Evolutionary conservation across 2,797 vertebrate genomes (phyloP).

Genomic region (Nyctalus aviator): DNA sequence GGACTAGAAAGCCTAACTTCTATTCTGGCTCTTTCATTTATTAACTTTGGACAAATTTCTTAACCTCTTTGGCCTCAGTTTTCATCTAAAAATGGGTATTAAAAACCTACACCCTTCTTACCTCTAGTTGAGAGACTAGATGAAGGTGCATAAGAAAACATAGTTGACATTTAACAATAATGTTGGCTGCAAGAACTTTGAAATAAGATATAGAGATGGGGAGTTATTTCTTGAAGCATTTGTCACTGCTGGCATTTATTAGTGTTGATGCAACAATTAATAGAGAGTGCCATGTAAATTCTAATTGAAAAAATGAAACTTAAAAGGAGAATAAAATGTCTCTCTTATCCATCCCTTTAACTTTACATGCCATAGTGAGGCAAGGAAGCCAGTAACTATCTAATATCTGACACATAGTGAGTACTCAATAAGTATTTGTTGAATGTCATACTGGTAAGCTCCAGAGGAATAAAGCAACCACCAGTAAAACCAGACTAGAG

Average conservation of each 20-base stretch:
- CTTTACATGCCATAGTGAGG: neutral
- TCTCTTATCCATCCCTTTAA: neutral
- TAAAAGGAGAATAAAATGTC: neutral
- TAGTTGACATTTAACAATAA: neutral
- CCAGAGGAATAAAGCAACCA: neutral
- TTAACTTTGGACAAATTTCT: constrained; percentile 40
- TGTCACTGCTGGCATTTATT: neutral
- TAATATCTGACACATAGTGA: neutral
- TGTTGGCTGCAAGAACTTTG: constrained; percentile 11
- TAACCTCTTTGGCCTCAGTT: constrained; percentile 47
- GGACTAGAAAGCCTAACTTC: neutral
- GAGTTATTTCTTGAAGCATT: constrained; percentile 47
- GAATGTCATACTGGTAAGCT: neutral
- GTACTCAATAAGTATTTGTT: neutral
- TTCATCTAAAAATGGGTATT: constrained; percentile 48
- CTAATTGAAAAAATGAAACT: neutral
- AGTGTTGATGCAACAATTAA: constrained; percentile 13
- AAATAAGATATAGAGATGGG: neutral
- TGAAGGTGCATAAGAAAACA: neutral
- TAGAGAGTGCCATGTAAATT: neutral
- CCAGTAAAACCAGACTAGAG: neutral
- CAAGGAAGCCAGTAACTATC: neutral
- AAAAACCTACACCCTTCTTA: neutral
- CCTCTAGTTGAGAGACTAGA: constrained; percentile 9
- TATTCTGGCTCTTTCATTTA: neutral